These are phyloP conservation scores for Orthonevra nobilis DNA, from an alignment of 2,888 invertebrate species.

Conservation along the genomic window DNA sequence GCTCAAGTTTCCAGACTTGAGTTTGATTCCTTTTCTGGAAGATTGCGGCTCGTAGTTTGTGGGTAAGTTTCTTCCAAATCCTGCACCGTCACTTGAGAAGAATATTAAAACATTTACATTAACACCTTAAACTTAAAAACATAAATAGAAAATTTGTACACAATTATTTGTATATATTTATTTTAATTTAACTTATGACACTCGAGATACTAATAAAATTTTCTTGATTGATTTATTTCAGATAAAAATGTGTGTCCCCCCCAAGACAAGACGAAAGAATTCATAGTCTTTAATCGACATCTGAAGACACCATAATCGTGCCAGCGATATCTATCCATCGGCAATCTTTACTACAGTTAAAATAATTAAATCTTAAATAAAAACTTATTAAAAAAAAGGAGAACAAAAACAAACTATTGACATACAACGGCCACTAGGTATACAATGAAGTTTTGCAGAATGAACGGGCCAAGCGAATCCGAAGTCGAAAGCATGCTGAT, in stretches of 20 bases:
- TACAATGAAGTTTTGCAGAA: constrained; percentile 84
- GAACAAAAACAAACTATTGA: not conserved
- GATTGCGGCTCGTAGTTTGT: too few species aligned
- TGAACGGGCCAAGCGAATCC: constrained; percentile 81
- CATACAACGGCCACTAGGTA: constrained; percentile 60
- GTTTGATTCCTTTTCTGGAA: too few species aligned
- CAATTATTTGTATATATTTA: too few species aligned
- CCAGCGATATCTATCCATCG: too few species aligned
- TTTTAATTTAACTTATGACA: too few species aligned
- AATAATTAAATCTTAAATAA: constrained; percentile 1
- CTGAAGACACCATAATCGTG: constrained; percentile 43
- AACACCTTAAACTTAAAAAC: too few species aligned
- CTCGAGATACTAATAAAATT: constrained; percentile 9
- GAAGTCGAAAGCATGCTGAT: constrained; percentile 87
- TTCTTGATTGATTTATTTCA: constrained; percentile 31
- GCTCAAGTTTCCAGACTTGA: too few species aligned
- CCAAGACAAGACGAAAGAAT: constrained; percentile 62
- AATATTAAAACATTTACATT: too few species aligned
- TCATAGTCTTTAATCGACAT: constrained; percentile 33
- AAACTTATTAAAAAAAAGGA: not conserved
- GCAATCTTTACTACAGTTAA: too few species aligned
- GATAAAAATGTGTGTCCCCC: constrained; percentile 59
- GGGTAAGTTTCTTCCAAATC: too few species aligned
- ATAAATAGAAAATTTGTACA: too few species aligned
- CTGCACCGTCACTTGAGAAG: too few species aligned